Evolutionary conservation across 35 echinoderm and acorn worm species (phyloP).

Genomic region (Hemicentrotus pulcherrimus): DNA sequence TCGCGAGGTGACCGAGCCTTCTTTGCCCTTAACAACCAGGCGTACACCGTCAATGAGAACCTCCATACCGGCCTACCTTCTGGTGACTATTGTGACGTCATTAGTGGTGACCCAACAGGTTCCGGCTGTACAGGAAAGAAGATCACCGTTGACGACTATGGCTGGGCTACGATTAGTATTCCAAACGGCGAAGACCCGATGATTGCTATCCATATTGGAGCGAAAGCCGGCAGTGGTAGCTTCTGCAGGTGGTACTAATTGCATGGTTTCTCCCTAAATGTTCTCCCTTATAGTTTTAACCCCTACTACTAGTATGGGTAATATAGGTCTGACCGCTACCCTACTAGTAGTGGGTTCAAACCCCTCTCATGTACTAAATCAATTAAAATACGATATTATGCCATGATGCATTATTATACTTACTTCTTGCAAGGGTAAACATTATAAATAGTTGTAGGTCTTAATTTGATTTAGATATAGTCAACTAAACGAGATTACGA

Average conservation of each 20-base stretch:
- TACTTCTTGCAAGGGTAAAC: no score
- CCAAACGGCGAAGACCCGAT: neutral
- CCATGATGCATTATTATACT: no score
- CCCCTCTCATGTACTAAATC: no score
- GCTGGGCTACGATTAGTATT: neutral
- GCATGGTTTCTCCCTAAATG: no score
- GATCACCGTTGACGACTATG: neutral
- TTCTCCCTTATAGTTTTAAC: no score
- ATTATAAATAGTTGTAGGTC: no score
- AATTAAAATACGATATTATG: no score
- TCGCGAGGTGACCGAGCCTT: constrained; percentile 75
- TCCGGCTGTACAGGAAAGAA: neutral
- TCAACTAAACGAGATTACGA: no score
- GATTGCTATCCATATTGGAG: neutral
- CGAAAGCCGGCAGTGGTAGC: neutral
- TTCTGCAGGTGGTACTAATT: neutral
- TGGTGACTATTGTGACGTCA: constrained; percentile 82
- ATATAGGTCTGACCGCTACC: no score
- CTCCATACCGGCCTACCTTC: constrained; percentile 72
- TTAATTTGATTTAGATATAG: no score
- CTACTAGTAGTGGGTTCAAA: no score
- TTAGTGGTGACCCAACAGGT: constrained; percentile 52
- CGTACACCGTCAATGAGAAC: constrained; percentile 35
- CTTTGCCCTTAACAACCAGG: constrained; percentile 76
- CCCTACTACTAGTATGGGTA: no score